Conservation (phyloP, 2,888 invertebrate species). For the Microctonus aethiopoides region DNA sequence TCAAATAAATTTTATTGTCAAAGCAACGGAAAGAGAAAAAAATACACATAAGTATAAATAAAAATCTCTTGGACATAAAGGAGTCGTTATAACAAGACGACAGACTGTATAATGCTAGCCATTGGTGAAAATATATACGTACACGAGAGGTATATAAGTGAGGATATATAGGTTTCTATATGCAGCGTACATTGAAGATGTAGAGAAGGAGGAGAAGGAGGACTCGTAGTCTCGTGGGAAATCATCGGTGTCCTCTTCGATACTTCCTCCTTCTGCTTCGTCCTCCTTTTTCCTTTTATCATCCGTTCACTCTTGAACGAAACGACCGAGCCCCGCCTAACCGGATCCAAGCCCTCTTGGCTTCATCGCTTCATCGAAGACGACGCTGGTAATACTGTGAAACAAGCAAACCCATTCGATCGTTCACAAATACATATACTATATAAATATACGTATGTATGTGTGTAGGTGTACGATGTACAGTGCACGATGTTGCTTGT, state of each 20-base stretch:
- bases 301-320: slow-evolving; percentile 7
- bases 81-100: background rate
- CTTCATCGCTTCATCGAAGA: slow-evolving; percentile 21
- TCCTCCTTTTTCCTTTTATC: slow-evolving; percentile 15
- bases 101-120: background rate
- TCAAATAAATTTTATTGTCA: too few species aligned
- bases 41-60: background rate
- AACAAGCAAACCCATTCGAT: slow-evolving; percentile 20
- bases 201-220: slow-evolving; percentile 37
- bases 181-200: slow-evolving; percentile 17
- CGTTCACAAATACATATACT: background rate
- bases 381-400: slow-evolving; percentile 24
- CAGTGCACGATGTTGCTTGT: background rate
- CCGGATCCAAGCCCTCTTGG: background rate
- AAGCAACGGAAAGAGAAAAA: background rate
- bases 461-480: too few species aligned
- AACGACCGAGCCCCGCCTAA: slow-evolving; percentile 12
- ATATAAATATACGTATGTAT: too few species aligned
- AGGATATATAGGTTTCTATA: too few species aligned
- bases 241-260: slow-evolving; percentile 58
- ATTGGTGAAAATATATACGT: background rate
- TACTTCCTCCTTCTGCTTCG: slow-evolving; percentile 36
- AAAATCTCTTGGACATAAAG: background rate
- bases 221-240: slow-evolving; percentile 54
- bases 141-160: background rate